Conservation (phyloP, 2,113 vertebrate species). For the Columba janthina region DNA sequence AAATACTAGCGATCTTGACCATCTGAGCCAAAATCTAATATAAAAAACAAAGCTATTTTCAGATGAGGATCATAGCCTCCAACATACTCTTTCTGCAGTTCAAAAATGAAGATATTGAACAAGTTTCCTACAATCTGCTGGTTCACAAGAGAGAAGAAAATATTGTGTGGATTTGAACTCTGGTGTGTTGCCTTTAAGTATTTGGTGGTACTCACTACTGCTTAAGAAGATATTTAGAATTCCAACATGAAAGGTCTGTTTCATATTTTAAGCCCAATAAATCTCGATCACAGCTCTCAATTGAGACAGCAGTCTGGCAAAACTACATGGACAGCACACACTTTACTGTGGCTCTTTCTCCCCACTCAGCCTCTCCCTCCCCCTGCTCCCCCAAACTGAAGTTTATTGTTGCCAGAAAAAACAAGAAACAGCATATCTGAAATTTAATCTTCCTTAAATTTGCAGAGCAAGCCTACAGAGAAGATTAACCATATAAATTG, state of each 20-base stretch:
- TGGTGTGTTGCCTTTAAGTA: slow-evolving; percentile 65
- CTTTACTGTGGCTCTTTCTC: slow-evolving; percentile 35
- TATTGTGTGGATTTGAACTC: slow-evolving; percentile 44
- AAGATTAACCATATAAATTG: slow-evolving; percentile 11
- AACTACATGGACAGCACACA: slow-evolving; percentile 62
- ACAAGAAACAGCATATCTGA: slow-evolving; percentile 58
- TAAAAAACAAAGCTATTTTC: slow-evolving; percentile 14
- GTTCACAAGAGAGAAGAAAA: slow-evolving; percentile 44
- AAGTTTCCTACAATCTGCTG: neutral
- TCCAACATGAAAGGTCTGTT: slow-evolving; percentile 70
- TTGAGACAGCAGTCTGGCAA: slow-evolving; percentile 69
- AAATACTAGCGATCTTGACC: neutral
- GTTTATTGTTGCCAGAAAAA: slow-evolving; percentile 65
- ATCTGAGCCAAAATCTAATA: slow-evolving; percentile 36
- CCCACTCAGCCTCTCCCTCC: slow-evolving; percentile 45
- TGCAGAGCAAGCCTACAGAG: slow-evolving; percentile 42
- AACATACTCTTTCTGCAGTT: neutral
- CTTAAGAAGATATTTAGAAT: slow-evolving; percentile 75
- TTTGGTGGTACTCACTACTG: slow-evolving; percentile 59
- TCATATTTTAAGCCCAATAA: slow-evolving; percentile 73
- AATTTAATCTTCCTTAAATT: slow-evolving; percentile 62
- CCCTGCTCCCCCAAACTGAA: slow-evolving; percentile 11
- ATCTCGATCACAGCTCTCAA: slow-evolving; percentile 66
- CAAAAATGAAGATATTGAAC: neutral
- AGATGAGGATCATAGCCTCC: neutral